Evolutionary conservation across 1,140 invertebrate species (phyloP).

Genomic region (Rhopalosiphum padi): DNA sequence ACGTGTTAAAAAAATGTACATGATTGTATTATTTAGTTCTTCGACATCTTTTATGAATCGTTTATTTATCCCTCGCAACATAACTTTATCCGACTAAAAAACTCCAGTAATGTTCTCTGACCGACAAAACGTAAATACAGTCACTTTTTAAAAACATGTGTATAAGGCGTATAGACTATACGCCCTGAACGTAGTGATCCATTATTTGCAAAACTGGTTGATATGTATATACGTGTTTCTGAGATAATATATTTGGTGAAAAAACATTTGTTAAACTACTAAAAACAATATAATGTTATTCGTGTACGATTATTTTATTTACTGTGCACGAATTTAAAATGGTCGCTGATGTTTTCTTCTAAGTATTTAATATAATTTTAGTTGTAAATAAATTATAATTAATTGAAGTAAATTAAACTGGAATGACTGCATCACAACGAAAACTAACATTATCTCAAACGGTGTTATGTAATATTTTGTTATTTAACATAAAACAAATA

Average conservation of each 20-base stretch:
- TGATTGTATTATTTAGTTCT: background rate
- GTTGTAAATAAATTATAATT: background rate
- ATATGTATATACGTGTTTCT: background rate
- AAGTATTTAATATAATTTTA: background rate
- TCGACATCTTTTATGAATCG: background rate
- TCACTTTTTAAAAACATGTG: background rate
- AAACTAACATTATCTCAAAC: background rate
- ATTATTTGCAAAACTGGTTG: background rate
- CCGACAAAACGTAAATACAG: background rate
- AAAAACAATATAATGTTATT: background rate
- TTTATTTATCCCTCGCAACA: background rate
- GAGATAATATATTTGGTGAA: background rate
- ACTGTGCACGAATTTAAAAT: background rate
- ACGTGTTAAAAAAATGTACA: background rate
- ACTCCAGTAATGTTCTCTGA: background rate
- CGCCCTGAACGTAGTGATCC: background rate
- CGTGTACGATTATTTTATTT: background rate
- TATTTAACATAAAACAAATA: slow-evolving; percentile 3
- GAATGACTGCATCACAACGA: background rate
- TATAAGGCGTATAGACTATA: background rate
- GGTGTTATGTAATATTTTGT: background rate
- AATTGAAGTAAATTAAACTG: background rate
- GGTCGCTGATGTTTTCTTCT: background rate
- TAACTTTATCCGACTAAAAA: background rate
- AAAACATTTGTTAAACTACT: background rate